Evolutionary conservation across 2,113 vertebrate species (phyloP).

Genomic region (Carlito syrichta): DNA sequence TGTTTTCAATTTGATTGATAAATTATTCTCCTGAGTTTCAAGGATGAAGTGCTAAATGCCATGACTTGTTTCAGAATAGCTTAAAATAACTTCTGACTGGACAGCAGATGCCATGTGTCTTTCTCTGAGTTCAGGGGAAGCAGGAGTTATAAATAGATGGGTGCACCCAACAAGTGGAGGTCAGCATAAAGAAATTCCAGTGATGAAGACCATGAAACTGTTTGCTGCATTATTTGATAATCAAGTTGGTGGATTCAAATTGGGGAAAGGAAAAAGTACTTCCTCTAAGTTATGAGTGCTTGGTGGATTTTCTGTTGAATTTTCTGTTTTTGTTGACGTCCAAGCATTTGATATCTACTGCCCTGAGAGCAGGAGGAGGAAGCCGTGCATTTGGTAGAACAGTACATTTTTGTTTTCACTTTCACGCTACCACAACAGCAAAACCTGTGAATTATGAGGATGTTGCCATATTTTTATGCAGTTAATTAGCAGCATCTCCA

Average conservation of each 20-base stretch:
- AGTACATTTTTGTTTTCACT: neutral
- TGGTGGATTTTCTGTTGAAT: neutral
- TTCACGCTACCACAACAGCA: neutral
- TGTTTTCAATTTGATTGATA: slow-evolving; percentile 35
- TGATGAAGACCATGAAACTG: neutral
- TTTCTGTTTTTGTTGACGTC: neutral
- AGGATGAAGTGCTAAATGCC: slow-evolving; percentile 81
- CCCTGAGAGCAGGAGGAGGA: neutral
- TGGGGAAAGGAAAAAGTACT: neutral
- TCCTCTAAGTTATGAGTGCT: neutral
- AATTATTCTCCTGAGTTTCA: slow-evolving; percentile 26
- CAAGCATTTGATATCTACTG: neutral
- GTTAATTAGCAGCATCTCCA: neutral
- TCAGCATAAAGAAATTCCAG: slow-evolving; percentile 37
- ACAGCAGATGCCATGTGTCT: slow-evolving; percentile 92
- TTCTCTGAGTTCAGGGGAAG: slow-evolving; percentile 79
- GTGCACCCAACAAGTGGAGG: slow-evolving; percentile 42
- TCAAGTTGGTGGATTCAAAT: neutral
- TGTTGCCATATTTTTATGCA: neutral
- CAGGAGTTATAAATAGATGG: slow-evolving; percentile 85
- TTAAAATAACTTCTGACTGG: slow-evolving; percentile 90
- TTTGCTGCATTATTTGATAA: neutral
- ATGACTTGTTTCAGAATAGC: slow-evolving; percentile 88
- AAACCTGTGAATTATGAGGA: neutral
- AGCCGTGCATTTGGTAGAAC: neutral